Conservation (phyloP, 1,140 invertebrate species). For the Notospermus geniculatus region DNA sequence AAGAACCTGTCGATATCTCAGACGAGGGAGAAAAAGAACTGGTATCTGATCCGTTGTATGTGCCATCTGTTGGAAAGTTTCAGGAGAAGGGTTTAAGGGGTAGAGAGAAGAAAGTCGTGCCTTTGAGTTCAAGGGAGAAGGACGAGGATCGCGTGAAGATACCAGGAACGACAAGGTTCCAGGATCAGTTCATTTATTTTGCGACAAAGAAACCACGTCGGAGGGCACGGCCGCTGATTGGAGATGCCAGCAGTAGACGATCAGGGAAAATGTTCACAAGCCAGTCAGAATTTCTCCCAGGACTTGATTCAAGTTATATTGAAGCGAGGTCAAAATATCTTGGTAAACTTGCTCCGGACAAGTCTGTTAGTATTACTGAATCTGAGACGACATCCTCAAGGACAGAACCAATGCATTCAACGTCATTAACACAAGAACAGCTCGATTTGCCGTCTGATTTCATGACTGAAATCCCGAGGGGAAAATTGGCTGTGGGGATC, state of each 20-base stretch:
- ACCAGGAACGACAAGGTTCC: constrained; percentile 1
- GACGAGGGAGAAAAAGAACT: background rate
- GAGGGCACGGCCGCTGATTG: background rate
- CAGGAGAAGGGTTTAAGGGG: background rate
- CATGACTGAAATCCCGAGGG: background rate
- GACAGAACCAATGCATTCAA: background rate
- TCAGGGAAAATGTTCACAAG: background rate
- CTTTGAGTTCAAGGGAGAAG: background rate
- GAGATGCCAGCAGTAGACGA: background rate
- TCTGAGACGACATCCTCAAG: background rate
- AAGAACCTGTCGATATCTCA: background rate
- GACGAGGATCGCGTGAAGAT: constrained; percentile 4
- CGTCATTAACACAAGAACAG: background rate
- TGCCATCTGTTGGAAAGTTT: background rate
- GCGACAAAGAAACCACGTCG: constrained; percentile 7
- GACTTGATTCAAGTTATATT: background rate
- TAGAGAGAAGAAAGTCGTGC: background rate
- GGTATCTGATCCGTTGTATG: background rate
- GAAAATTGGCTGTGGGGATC: background rate
- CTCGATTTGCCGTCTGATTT: constrained; percentile 3
- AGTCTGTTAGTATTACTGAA: background rate
- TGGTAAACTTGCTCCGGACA: background rate
- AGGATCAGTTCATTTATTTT: constrained; percentile 14
- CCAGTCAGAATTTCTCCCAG: background rate
- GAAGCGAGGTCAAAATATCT: constrained; percentile 2